Percentiles rank a stretch among this genome's conserved stretches.
Conservation (phyloP, 2,888 invertebrate genomes). For the Steinernema carpocapsae region DNA sequence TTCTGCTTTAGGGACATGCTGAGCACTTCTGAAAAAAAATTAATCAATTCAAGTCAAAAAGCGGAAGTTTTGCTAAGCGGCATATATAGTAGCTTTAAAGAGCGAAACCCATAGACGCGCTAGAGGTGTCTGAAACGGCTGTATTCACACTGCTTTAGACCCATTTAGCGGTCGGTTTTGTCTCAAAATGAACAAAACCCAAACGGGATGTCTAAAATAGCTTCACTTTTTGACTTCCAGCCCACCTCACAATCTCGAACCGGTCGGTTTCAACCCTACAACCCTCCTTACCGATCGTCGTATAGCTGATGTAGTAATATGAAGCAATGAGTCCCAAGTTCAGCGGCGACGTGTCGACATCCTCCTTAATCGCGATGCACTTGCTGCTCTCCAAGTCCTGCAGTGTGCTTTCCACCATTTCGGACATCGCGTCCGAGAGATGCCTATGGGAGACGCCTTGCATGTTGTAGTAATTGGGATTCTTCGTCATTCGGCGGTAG, state of each 20-base stretch:
- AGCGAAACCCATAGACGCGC: no score
- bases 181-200: no score
- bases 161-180: no score
- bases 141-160: no score
- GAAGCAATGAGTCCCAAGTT: constrained; percentile 99
- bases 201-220: no score
- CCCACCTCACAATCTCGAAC: no score
- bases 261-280: neutral
- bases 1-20: constrained; percentile 93
- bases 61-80: no score
- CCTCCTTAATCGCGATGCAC: constrained; percentile 95
- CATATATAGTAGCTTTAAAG: no score
- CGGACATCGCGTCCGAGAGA: constrained; percentile 95
- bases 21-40: constrained; percentile 87
- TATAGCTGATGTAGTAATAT: constrained; percentile 99
- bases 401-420: constrained; percentile 93
- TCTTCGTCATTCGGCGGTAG: constrained; percentile 93
- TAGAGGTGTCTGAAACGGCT: no score
- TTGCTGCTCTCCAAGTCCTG: constrained; percentile 71
- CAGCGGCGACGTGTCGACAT: constrained; percentile 93
- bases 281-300: constrained; percentile 81
- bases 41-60: no score
- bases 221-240: no score
- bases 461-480: constrained; percentile 98
- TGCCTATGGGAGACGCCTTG: constrained; percentile 84